These are phyloP conservation scores for Dyspetes luteomarginatus DNA, from an alignment of 2,888 invertebrate genomes.

Conservation along the genomic window DNA sequence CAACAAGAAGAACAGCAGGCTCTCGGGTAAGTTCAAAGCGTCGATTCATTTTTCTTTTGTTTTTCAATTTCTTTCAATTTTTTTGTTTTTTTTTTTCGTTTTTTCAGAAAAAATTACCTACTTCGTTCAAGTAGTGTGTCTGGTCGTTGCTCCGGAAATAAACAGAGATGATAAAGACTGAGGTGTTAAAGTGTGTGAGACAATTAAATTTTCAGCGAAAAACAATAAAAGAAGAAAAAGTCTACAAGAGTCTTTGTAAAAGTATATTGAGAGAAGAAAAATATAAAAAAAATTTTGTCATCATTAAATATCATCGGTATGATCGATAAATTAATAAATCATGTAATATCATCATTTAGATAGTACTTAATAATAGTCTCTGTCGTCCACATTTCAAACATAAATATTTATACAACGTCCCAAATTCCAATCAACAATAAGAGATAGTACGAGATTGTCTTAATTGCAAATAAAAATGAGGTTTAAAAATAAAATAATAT, in stretches of 20 bases:
- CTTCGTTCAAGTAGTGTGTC: constrained; percentile 87
- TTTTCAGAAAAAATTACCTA: constrained; percentile 87
- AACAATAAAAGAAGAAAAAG: background rate
- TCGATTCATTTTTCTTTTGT: constrained; percentile 19
- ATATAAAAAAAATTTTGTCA: constrained; percentile 32
- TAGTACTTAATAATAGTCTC: background rate
- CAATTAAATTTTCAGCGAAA: constrained; percentile 2
- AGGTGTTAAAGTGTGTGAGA: background rate
- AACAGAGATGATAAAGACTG: constrained; percentile 67
- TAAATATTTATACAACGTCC: constrained; percentile 36
- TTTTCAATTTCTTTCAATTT: constrained; percentile 54
- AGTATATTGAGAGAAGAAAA: constrained; percentile 40
- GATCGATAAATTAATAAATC: constrained; percentile 12
- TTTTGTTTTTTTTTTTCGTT: constrained; percentile 57
- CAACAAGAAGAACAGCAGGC: constrained; percentile 86
- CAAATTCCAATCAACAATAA: constrained; percentile 32
- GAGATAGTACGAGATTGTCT: constrained; percentile 61
- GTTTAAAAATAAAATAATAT: constrained; percentile 37
- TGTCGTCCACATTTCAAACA: constrained; percentile 22
- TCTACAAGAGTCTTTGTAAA: constrained; percentile 18
- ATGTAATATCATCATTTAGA: constrained; percentile 18
- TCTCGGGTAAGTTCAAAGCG: constrained; percentile 85
- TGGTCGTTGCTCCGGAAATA: constrained; percentile 87
- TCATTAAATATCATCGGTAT: constrained; percentile 45
- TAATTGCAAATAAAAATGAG: constrained; percentile 45